Percentiles rank a stretch among this genome's conserved stretches.
phyloP scores from a whole-genome alignment of 2,113 vertebrate species.

The Emydocephalus ijimae region DNA sequence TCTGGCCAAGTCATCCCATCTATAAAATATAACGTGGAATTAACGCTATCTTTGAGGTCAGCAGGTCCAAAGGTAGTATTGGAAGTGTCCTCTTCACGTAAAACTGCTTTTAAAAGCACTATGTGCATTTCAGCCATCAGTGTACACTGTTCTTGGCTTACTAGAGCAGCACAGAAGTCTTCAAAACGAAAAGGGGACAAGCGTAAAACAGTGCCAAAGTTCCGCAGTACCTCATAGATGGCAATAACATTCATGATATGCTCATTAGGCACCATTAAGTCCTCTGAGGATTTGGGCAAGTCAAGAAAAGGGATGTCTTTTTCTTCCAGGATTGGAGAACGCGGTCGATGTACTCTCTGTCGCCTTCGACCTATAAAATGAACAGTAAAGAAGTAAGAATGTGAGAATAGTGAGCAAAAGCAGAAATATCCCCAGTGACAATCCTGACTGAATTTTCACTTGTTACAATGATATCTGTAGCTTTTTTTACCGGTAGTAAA shows the following conservation, averaged over 20 bases:
- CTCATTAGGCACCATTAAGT: constrained; percentile 89
- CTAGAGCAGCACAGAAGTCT: constrained; percentile 95
- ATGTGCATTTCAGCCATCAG: constrained; percentile 95
- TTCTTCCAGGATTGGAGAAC: constrained; percentile 90
- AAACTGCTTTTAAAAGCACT: constrained; percentile 90
- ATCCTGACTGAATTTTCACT: not conserved
- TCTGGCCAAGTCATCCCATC: constrained; percentile 99
- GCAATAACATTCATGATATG: constrained; percentile 91
- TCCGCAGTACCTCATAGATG: constrained; percentile 93
- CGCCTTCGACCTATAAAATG: constrained; percentile 81
- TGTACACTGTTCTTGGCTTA: constrained; percentile 95
- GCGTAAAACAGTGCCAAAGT: constrained; percentile 93
- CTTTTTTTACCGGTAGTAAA: no score
- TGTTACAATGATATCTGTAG: not conserved
- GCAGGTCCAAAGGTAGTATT: constrained; percentile 98
- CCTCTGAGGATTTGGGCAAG: constrained; percentile 91
- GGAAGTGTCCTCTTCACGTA: constrained; percentile 95
- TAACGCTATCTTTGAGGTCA: constrained; percentile 96
- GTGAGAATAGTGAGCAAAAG: constrained; percentile 22
- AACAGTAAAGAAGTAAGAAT: constrained; percentile 33
- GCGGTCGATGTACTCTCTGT: constrained; percentile 81
- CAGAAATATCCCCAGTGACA: not conserved
- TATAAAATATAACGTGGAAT: constrained; percentile 96
- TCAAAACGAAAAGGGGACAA: constrained; percentile 97
- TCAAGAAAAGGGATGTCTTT: constrained; percentile 89